These are phyloP conservation scores for Mycalesis mineus DNA, from an alignment of 2,888 invertebrate genomes.

Conservation along the genomic window DNA sequence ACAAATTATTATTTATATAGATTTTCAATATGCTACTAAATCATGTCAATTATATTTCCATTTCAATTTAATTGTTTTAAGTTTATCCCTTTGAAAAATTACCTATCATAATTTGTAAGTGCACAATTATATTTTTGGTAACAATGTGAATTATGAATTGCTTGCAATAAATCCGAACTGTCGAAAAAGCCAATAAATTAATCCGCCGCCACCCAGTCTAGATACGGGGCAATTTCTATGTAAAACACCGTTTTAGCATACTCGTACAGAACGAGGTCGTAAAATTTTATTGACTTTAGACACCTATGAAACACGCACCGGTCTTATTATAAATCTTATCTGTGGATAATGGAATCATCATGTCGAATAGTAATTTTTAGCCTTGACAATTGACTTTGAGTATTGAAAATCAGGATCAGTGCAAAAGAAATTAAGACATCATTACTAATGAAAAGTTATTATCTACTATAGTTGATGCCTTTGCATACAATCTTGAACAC, in stretches of 20 bases:
- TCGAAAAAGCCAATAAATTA: constrained; percentile 46
- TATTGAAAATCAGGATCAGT: constrained; percentile 25
- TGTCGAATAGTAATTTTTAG: constrained; percentile 35
- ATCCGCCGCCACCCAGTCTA: constrained; percentile 69
- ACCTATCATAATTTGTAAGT: no score
- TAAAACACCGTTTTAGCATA: constrained; percentile 57
- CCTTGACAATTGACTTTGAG: constrained; percentile 41
- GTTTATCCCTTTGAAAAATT: no score
- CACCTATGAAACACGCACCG: constrained; percentile 63
- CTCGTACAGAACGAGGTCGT: constrained; percentile 59
- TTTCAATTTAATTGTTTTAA: no score
- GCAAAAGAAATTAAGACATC: no score
- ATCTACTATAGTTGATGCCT: no score
- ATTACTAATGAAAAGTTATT: no score
- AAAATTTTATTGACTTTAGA: constrained; percentile 67
- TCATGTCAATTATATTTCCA: no score
- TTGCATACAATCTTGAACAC: no score
- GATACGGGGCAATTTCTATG: constrained; percentile 53
- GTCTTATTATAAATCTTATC: constrained; percentile 50
- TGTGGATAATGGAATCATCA: constrained; percentile 50
- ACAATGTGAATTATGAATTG: background rate
- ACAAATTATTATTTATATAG: no score
- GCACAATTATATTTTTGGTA: no score
- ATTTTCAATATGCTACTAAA: no score
- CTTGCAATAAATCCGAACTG: constrained; percentile 23